Percentiles rank a stretch among this genome's conserved stretches.
These are phyloP conservation scores for Gouania willdenowi DNA, from an alignment of 2,797 vertebrate species.

Conservation along the genomic window DNA sequence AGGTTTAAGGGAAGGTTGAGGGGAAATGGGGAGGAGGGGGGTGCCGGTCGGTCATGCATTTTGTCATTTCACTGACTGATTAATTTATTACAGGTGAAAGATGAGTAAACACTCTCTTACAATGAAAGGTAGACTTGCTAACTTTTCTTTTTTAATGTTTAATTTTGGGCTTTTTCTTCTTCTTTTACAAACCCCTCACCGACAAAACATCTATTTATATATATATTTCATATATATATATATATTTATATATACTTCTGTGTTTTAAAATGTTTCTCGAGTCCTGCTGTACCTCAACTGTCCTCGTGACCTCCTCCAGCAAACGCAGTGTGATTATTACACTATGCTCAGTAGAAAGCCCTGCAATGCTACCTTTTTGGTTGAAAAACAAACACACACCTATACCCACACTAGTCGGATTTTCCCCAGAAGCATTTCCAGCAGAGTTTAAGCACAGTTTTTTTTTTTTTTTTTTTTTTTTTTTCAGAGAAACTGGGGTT, in stretches of 20 bases:
- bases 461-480: too few species aligned
- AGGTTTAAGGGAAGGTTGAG: constrained; percentile 9
- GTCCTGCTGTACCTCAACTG: constrained; percentile 21
- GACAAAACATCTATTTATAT: constrained; percentile 37
- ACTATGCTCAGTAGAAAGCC: constrained; percentile 20
- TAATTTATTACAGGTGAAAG: constrained; percentile 51
- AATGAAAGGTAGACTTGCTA: constrained; percentile 41
- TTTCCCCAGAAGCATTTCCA: constrained; percentile 25
- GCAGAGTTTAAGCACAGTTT: constrained; percentile 6
- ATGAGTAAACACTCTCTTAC: constrained; percentile 49
- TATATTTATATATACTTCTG: constrained; percentile 11
- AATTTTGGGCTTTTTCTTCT: constrained; percentile 33
- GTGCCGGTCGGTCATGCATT: constrained; percentile 62
- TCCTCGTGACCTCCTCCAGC: constrained; percentile 18
- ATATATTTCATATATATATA: constrained; percentile 24
- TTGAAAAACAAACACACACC: constrained; percentile 6
- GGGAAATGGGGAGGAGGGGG: not conserved
- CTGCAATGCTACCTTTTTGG: constrained; percentile 37
- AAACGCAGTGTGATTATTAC: constrained; percentile 19
- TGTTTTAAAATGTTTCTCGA: constrained; percentile 29
- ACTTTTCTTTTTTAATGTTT: constrained; percentile 27
- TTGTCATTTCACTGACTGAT: constrained; percentile 46
- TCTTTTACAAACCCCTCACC: constrained; percentile 41
- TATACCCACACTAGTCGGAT: constrained; percentile 14
- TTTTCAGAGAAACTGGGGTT: too few species aligned